A percentile compares a stretch with the other conserved stretches of the same genome.
These are phyloP conservation scores for Andrena cerasifolii DNA, from an alignment of 1,140 invertebrate species.

Conservation along the genomic window DNA sequence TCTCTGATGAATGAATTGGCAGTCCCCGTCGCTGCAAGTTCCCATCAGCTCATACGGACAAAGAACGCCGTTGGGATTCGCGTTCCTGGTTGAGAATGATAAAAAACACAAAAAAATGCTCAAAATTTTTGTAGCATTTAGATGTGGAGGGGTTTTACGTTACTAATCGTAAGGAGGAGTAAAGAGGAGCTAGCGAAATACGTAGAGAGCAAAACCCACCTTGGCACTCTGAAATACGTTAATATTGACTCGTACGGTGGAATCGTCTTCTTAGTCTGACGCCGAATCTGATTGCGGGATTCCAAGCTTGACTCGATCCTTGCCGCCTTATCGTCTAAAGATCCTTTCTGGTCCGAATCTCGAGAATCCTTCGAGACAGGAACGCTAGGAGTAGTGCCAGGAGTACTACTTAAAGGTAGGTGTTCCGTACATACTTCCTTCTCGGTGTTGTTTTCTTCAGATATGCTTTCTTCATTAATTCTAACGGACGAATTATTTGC, in stretches of 20 bases:
- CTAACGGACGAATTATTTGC: not conserved
- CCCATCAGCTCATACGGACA: constrained; percentile 80
- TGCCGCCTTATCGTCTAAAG: not conserved
- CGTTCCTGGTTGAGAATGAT: constrained; percentile 71
- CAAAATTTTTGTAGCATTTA: constrained; percentile 52
- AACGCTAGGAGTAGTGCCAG: not conserved
- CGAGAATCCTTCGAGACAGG: not conserved
- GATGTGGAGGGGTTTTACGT: not conserved
- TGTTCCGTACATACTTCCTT: not conserved
- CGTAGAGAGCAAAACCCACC: constrained; percentile 70
- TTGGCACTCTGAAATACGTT: constrained; percentile 70
- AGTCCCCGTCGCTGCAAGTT: constrained; percentile 79
- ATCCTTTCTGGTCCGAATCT: not conserved
- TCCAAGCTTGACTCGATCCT: not conserved
- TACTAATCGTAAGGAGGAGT: not conserved
- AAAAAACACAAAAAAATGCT: constrained; percentile 72
- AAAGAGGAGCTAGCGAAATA: not conserved
- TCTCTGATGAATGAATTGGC: constrained; percentile 76
- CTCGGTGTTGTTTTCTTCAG: constrained; percentile 4
- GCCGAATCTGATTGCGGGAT: not conserved
- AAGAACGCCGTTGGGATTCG: constrained; percentile 75
- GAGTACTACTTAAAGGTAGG: constrained; percentile 19
- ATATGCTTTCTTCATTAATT: constrained; percentile 1
- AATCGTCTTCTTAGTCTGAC: constrained; percentile 18
- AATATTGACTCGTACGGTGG: constrained; percentile 77